phyloP scores from a whole-genome alignment of 2,113 vertebrate species.

The Ochotona princeps region DNA sequence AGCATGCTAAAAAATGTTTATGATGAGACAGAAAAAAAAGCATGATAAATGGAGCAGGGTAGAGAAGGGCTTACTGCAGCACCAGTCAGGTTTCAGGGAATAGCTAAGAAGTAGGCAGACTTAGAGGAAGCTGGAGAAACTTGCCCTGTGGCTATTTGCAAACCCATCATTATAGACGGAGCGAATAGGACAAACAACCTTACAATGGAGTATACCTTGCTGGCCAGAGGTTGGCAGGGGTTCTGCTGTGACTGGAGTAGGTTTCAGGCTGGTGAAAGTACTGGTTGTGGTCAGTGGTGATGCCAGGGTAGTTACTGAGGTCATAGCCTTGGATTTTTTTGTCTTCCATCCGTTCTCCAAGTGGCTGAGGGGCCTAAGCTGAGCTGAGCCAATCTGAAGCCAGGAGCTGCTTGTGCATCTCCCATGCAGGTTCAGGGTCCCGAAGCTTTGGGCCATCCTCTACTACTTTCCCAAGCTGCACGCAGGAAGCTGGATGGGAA shows the following conservation, averaged over 20 bases:
- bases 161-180: not conserved
- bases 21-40: not conserved
- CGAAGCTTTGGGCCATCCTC: no score
- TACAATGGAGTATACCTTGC: not conserved
- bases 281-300: not conserved
- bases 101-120: not conserved
- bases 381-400: no score
- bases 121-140: not conserved
- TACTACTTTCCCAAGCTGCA: no score
- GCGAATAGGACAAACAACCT: not conserved
- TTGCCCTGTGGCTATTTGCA: not conserved
- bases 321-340: no score
- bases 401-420: no score
- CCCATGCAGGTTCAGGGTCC: no score
- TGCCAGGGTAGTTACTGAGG: not conserved
- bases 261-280: not conserved
- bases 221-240: not conserved
- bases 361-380: no score
- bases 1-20: not conserved
- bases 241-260: not conserved
- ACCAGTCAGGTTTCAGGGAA: not conserved
- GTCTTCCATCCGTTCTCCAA: no score
- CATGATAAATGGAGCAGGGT: no score
- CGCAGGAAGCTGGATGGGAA: no score
- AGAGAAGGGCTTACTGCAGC: rapidly evolving